These are phyloP conservation scores for Coluber constrictor DNA, from an alignment of 2,797 vertebrate genomes.

Conservation along the genomic window DNA sequence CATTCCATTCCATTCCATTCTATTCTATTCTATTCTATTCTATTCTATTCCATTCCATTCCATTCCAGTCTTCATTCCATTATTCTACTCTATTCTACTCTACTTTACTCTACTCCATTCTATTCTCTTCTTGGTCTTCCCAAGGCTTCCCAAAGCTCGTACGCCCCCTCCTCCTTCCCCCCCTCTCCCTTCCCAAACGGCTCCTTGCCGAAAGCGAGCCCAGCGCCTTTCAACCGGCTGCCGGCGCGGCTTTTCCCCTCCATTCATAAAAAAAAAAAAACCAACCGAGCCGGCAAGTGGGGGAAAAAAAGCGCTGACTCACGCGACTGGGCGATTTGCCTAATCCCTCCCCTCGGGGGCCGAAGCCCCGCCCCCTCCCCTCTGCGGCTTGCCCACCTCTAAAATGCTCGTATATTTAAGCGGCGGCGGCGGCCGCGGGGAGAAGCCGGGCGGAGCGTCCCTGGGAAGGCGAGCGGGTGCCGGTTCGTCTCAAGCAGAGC, in stretches of 20 bases:
- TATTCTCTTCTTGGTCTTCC: too few species aligned
- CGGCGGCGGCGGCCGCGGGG: neutral
- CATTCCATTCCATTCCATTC: too few species aligned
- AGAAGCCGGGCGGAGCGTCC: neutral
- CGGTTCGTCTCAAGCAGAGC: neutral
- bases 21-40: too few species aligned
- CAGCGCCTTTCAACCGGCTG: fast-evolving
- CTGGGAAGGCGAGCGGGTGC: neutral
- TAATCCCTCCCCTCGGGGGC: neutral
- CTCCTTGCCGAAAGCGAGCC: neutral
- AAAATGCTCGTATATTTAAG: neutral
- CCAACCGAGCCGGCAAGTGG: neutral
- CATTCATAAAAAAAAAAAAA: neutral
- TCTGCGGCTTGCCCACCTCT: neutral
- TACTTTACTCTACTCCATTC: too few species aligned
- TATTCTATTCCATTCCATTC: too few species aligned
- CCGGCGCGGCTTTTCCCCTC: neutral
- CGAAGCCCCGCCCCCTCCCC: neutral
- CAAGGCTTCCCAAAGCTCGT: too few species aligned
- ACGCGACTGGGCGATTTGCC: neutral
- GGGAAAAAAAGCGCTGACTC: neutral
- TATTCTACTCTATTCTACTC: too few species aligned
- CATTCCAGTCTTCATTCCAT: too few species aligned
- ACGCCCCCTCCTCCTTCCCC: too few species aligned
- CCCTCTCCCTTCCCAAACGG: too few species aligned